Conservation (phyloP, 2,113 vertebrate genomes). For the Rhea pennata region DNA sequence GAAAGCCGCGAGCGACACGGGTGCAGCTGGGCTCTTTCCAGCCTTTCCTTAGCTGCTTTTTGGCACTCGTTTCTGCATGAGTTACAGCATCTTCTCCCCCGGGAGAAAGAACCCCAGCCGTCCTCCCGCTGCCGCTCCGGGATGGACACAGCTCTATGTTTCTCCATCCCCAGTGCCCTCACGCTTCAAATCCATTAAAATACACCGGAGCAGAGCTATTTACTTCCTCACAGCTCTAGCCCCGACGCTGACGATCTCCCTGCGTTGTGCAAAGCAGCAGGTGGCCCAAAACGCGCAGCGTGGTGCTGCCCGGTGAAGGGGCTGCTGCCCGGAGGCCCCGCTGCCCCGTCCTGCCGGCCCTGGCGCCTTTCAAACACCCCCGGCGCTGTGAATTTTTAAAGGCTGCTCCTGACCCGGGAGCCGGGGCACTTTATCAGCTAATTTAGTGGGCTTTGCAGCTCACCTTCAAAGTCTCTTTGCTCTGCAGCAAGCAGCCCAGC, state of each 20-base stretch:
- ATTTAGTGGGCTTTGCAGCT: slow-evolving; percentile 11
- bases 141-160: too few species aligned
- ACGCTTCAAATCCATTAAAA: too few species aligned
- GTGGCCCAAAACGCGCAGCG: too few species aligned
- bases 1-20: not conserved
- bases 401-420: not conserved
- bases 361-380: not conserved
- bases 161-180: too few species aligned
- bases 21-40: not conserved
- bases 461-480: slow-evolving; percentile 46
- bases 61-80: not conserved
- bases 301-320: too few species aligned
- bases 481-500: not conserved
- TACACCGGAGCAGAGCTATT: too few species aligned
- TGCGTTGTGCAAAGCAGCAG: too few species aligned
- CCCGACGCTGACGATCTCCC: too few species aligned
- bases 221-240: too few species aligned
- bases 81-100: not conserved
- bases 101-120: not conserved
- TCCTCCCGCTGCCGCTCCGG: too few species aligned
- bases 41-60: not conserved
- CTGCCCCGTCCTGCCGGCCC: not conserved
- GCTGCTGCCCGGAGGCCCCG: too few species aligned
- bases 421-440: slow-evolving; percentile 25
- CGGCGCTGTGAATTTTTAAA: not conserved